Evolutionary conservation across 2,888 invertebrate genomes (phyloP), one percentile per base, ranked within the genome.

Genomic region (Protodeltote pygarga): DNA sequence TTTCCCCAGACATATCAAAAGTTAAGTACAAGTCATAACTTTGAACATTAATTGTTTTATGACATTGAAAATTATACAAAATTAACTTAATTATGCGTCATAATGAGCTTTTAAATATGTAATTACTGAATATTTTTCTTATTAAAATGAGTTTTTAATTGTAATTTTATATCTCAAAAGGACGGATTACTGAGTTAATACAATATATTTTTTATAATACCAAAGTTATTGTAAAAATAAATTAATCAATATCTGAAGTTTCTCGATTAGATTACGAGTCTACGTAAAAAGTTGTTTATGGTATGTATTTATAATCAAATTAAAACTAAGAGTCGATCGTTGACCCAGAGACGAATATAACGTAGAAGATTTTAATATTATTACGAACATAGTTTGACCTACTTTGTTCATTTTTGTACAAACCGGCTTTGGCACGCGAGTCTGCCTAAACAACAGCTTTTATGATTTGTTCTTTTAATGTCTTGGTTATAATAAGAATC

Each of bases 271-370:
- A 31, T 37, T 16, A 19, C 5, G 5, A 25, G 5, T 15, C 4
- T 32, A 29, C 13, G 10, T 14, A 47, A 55, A 51, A 55, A 45
- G 5, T 35, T 53, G 46, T 58, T 54, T 35, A 42, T 39, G 19
- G 11, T 40, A 19, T n/a, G n/a, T n/a, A n/a, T n/a, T n/a, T n/a
- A n/a, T 42, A 41, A 45, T 51, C 10, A 8, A 62, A 49, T 50
- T 41, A 50, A 41, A 42, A 14, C 35, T 32, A 44, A 17, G 17
- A 47, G 2, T 49, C 34, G 53, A 55, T 49, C 64, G 25, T 53
- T 59, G 63, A 67, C 71, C 67, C 41, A 55, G 41, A 59, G 29
- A 25, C 25, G 47, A 2, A 46, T 14, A 4, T 13, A 35, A 16
- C 47, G 10, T 40, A 34, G 37, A 54, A 38, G 35, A 47, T 40